Conservation (phyloP, 2,888 invertebrate genomes). For the Pyrrhosoma nymphula region DNA sequence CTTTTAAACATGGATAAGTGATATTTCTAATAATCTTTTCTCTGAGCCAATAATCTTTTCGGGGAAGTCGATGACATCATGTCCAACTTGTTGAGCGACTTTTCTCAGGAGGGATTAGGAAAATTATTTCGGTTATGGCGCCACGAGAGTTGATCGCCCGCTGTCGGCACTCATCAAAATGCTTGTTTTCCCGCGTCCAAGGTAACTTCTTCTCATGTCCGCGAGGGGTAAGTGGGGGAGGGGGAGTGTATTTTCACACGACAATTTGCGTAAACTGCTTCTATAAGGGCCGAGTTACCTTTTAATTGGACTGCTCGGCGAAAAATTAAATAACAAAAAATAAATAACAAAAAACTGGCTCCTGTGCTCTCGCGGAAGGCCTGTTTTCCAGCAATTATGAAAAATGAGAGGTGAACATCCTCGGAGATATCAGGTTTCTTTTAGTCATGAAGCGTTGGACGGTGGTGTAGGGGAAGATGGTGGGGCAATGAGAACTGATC, state of each 20-base stretch:
- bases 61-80: too few relatives aligned
- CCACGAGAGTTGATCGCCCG: neutral
- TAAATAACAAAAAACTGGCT: neutral
- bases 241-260: neutral
- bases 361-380: neutral
- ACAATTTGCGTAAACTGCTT: neutral
- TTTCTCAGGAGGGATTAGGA: neutral
- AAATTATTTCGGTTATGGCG: neutral
- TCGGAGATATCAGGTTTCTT: neutral
- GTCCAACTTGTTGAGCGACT: too few relatives aligned
- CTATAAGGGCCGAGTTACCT: neutral
- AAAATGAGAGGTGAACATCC: constrained; percentile 1
- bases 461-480: neutral
- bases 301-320: neutral
- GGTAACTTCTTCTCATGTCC: neutral
- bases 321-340: neutral
- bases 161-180: neutral
- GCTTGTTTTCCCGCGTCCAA: neutral
- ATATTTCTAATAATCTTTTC: too few relatives aligned
- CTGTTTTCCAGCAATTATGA: constrained; percentile 28
- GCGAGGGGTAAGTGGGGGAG: too few relatives aligned
- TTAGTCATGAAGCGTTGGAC: neutral
- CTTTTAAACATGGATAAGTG: too few relatives aligned
- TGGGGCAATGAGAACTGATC: neutral
- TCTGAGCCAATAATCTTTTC: too few relatives aligned